Conservation (phyloP, 2,888 invertebrate genomes). For the Callimorpha dominula region DNA sequence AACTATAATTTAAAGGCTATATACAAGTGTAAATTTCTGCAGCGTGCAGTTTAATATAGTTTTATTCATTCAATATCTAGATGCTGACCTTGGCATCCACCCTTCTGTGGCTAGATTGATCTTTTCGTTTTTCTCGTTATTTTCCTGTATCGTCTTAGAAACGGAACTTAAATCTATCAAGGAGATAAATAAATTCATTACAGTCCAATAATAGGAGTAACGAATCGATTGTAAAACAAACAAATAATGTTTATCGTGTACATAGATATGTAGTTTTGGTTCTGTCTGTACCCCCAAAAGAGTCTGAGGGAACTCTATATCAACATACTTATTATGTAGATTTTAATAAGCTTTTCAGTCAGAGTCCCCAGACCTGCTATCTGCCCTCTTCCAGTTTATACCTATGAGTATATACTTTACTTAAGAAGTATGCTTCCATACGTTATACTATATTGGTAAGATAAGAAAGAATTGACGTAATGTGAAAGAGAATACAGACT, state of each 20-base stretch:
- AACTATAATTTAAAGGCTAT: background rate
- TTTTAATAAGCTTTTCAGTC: background rate
- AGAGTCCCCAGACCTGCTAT: slow-evolving; percentile 13
- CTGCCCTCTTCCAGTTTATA: slow-evolving; percentile 20
- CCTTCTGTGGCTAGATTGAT: slow-evolving; percentile 9
- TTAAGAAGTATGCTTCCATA: slow-evolving; percentile 43
- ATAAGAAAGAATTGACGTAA: slow-evolving; percentile 36
- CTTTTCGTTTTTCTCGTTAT: slow-evolving; percentile 1
- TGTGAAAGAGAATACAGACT: slow-evolving; percentile 24
- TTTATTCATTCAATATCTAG: slow-evolving; percentile 4
- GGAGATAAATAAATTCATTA: too few species aligned
- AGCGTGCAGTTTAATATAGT: background rate
- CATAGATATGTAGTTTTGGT: background rate
- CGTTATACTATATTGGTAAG: slow-evolving; percentile 43
- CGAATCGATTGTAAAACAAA: too few species aligned
- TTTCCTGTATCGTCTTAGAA: background rate
- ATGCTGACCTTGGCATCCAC: background rate
- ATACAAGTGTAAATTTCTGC: background rate
- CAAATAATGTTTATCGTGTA: background rate
- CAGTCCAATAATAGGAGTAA: too few species aligned
- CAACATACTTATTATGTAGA: background rate
- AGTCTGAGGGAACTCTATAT: background rate
- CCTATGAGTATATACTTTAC: slow-evolving; percentile 35
- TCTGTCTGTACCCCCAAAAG: background rate
- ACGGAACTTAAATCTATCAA: too few species aligned